Evolutionary conservation across 2,113 vertebrate species (phyloP), one percentile per base, ranked within the genome.

Genomic region (Terrapene triunguis): DNA sequence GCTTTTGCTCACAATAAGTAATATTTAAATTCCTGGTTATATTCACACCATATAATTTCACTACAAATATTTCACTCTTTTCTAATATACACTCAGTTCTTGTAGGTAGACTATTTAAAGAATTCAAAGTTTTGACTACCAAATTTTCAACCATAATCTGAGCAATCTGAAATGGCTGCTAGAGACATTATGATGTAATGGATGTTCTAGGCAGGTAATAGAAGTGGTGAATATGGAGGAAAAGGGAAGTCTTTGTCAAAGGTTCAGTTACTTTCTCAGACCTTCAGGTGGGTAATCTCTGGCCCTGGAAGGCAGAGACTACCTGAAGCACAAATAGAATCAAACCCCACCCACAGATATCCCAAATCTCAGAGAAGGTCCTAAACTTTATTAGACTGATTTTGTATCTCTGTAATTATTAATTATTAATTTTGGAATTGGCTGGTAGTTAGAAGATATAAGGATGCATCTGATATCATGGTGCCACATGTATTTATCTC

Each of bases 381-480:
- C n/a, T 22, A 78, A 42, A 42, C 19, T 38, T 65, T n/a, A 69
- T 38, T n/a, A 42, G 42, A 5, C 29, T 35, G 85, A 69, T 25
- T 79, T 89, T 35, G 3, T 81, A 13, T 55, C 86, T 81, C 82
- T 94, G 76, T 84, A 90, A 92, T 90, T 94, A 87, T 32, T 62
- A 55, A 59, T 14, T 59, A 85, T 5, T 76, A 89, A 32, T 57
- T 50, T 86, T 84, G 24, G 85, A 89, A 82, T 10, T 53, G 17
- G 12, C 80, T 88, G 91, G 82, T 62, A 74, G 16, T 81, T n/a
- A 83, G 83, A 89, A 53, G 38, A 69, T 47, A 12, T 5, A 24
- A 25, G 50, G 16, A 22, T 85, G 25, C 48, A 82, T 35, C 69
- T 91, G 84, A 53, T 82, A 50, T 32, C 76, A 72, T 1, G 2